Evolutionary conservation across 2,888 invertebrate species (phyloP), one percentile per base, ranked within the genome.

Genomic region (Nematopogon swammerdamellus): DNA sequence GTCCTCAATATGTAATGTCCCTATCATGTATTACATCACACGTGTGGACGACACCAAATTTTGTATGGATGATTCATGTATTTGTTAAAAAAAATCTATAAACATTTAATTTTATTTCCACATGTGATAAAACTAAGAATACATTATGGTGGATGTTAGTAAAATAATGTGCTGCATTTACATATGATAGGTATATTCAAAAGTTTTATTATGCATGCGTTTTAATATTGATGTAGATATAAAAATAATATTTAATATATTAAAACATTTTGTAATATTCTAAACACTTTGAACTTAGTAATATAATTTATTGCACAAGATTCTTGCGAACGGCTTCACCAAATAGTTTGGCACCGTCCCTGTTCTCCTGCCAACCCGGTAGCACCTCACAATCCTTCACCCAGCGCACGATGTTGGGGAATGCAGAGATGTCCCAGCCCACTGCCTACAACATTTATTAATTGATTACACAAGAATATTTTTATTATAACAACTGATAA

Each of bases 381-480:
- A 88, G 66, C 18, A 67, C 58, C 20, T 73, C 67, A 60, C 87
- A 87, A 51, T 77, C 70, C 47, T 81, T 70, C 10, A 85, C 54
- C 88, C 87, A 88, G 48, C 73, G 70, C 50, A 74, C 64, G 19
- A 86, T 74, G 58, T 85, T 85, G 2, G 79, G 67, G 61, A 80
- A 85, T n/a, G 68, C 59, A 19, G 72, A 63, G 14, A 84, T 67
- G 53, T 84, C 80, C 83, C 83, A 85, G 2, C 82, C 84, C 25
- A 82, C 68, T 53, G 82, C 82, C 85, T 85, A 50, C 55, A 52
- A 50, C n/a, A 45, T 42, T 18, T n/a, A 5, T 45, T 45, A 20
- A 3, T 44, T 44, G 17, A 8, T 10, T 14, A 36, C 36, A 14
- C 36, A 36, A 36, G 8, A 36, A 36, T 36, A 14, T 36, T 36